Evolutionary conservation across 1,140 invertebrate genomes (phyloP).

Genomic region (Lepidurus apus): DNA sequence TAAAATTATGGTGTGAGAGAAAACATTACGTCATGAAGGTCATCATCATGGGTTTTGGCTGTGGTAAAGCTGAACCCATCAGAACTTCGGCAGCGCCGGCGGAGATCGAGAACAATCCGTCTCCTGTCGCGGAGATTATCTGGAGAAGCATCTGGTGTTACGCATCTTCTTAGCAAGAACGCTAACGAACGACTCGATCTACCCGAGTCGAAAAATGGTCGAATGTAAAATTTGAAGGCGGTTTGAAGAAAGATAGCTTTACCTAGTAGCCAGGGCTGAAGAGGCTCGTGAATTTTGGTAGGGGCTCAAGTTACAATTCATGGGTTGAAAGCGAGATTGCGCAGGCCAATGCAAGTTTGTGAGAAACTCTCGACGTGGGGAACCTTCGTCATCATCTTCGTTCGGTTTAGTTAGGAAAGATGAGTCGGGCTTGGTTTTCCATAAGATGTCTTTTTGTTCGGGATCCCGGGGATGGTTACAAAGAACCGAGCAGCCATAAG

Average conservation of each 20-base stretch:
- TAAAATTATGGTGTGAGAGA: neutral
- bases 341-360: neutral
- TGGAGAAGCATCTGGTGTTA: neutral
- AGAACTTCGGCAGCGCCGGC: slow-evolving; percentile 24
- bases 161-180: neutral
- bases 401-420: neutral
- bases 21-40: neutral
- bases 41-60: slow-evolving; percentile 7
- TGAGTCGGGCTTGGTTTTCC: slow-evolving; percentile 21
- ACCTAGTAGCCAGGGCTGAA: neutral
- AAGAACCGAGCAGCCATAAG: slow-evolving; percentile 67
- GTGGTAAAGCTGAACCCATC: slow-evolving; percentile 28
- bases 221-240: neutral
- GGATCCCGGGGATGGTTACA: slow-evolving; percentile 73
- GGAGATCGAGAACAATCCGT: slow-evolving; percentile 28
- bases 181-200: neutral
- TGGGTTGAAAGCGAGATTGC: neutral
- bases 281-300: neutral
- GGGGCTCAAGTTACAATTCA: neutral
- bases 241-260: neutral
- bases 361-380: neutral
- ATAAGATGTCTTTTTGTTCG: slow-evolving; percentile 57
- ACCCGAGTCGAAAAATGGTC: neutral
- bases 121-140: neutral
- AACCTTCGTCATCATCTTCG: neutral